These are phyloP conservation scores for Promerops cafer DNA, from an alignment of 2,113 vertebrate species.

Conservation along the genomic window DNA sequence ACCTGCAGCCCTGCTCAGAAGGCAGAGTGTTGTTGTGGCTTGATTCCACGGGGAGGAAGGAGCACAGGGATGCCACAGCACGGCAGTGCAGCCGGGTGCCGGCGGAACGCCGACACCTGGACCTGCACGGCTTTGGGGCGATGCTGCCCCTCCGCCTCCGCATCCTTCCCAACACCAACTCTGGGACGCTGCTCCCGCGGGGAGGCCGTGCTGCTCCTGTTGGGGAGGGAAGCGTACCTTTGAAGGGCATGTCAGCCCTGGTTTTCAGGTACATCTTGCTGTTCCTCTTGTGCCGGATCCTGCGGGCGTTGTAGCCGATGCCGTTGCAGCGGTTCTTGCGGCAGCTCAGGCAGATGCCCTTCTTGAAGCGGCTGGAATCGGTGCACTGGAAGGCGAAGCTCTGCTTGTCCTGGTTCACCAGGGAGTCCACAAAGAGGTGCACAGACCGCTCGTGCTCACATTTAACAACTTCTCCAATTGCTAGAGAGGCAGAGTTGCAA, in stretches of 20 bases:
- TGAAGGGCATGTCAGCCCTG: constrained; percentile 87
- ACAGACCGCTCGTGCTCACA: constrained; percentile 93
- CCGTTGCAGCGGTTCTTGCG: constrained; percentile 92
- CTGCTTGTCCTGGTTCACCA: constrained; percentile 88
- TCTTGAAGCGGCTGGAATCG: constrained; percentile 87
- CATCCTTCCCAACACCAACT: rapidly evolving
- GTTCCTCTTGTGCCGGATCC: constrained; percentile 82
- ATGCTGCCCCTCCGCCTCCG: neutral
- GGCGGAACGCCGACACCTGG: rapidly evolving
- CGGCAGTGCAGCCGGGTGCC: rapidly evolving
- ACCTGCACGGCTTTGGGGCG: rapidly evolving
- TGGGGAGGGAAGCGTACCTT: constrained; percentile 71
- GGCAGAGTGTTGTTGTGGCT: rapidly evolving
- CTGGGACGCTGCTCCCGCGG: neutral
- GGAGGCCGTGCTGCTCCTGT: rapidly evolving
- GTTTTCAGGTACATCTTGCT: constrained; percentile 97
- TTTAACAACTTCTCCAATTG: constrained; percentile 83
- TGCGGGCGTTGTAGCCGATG: constrained; percentile 89
- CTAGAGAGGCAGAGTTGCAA: constrained; percentile 53
- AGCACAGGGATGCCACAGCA: neutral
- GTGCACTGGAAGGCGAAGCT: constrained; percentile 92
- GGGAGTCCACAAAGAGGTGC: constrained; percentile 92
- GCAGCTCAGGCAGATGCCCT: constrained; percentile 96
- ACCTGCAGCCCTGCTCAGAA: neutral
- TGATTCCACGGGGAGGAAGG: neutral